A percentile compares a stretch with the other conserved stretches of the same genome.
These are phyloP conservation scores for Garra rufa DNA, from an alignment of 2,113 vertebrate genomes.

Conservation along the genomic window DNA sequence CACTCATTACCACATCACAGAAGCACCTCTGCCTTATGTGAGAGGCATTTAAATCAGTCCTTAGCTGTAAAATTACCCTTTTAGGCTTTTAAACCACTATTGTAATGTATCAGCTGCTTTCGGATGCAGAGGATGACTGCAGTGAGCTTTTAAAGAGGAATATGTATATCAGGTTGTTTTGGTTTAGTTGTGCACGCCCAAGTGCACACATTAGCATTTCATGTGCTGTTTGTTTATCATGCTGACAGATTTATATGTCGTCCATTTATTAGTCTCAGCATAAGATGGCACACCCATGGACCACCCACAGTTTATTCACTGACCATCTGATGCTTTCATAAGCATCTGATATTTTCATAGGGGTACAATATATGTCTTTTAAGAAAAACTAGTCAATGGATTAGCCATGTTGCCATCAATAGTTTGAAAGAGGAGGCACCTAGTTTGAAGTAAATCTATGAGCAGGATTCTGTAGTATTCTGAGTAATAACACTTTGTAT, in stretches of 20 bases:
- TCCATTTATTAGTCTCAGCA: slow-evolving; percentile 6
- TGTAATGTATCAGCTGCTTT: background rate
- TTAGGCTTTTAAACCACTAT: background rate
- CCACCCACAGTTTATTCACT: slow-evolving; percentile 8
- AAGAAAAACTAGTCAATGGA: background rate
- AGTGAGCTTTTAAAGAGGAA: slow-evolving; percentile 33
- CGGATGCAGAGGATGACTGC: background rate
- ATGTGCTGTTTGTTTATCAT: background rate
- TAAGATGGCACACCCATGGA: background rate
- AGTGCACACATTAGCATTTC: slow-evolving; percentile 16
- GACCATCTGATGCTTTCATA: slow-evolving; percentile 16
- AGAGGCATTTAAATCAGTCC: slow-evolving; percentile 16
- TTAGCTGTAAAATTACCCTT: slow-evolving; percentile 37
- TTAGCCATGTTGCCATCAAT: background rate
- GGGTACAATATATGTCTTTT: background rate
- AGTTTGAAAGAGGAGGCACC: background rate
- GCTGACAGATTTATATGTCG: slow-evolving; percentile 7
- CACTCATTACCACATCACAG: slow-evolving; percentile 26
- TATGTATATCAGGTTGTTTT: slow-evolving; percentile 19
- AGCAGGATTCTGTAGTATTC: background rate
- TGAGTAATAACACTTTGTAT: background rate
- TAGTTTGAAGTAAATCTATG: background rate
- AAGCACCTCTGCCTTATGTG: slow-evolving; percentile 16
- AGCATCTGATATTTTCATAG: background rate
- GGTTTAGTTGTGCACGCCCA: background rate